Conservation (phyloP, 2,888 invertebrate genomes). For the Caenorhabditis auriculariae region DNA sequence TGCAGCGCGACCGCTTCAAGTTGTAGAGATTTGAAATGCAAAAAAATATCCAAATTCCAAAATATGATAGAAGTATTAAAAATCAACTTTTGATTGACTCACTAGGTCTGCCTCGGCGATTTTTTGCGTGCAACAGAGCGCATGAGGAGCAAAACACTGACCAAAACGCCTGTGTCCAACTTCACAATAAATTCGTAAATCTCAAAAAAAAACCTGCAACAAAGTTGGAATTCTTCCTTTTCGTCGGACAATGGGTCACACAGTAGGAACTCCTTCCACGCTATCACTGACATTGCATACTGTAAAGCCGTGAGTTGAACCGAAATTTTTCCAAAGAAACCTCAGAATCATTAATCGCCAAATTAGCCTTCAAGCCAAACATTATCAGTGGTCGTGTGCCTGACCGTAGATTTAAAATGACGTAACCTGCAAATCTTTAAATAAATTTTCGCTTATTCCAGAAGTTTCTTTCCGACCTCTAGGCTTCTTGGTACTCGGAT, state of each 20-base stretch:
- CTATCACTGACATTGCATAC: slow-evolving; percentile 34
- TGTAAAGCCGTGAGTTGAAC: slow-evolving; percentile 3
- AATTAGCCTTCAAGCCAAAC: slow-evolving; percentile 45
- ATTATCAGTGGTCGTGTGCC: slow-evolving; percentile 45
- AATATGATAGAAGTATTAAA: background rate
- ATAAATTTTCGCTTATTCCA: too few relatives aligned
- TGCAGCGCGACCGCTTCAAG: slow-evolving; percentile 11
- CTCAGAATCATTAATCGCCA: slow-evolving; percentile 38
- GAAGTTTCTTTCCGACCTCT: slow-evolving; percentile 25
- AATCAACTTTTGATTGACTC: too few relatives aligned
- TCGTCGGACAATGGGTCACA: slow-evolving; percentile 29
- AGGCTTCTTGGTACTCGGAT: slow-evolving; percentile 51
- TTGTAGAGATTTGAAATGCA: too few relatives aligned
- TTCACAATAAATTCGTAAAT: background rate
- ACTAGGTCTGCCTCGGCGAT: slow-evolving; percentile 30
- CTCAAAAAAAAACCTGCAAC: slow-evolving; percentile 8
- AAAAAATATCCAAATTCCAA: background rate
- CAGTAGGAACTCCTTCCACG: slow-evolving; percentile 41
- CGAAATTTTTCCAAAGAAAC: slow-evolving; percentile 1
- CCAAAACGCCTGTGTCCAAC: slow-evolving; percentile 32
- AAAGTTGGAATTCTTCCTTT: slow-evolving; percentile 34
- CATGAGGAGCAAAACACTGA: slow-evolving; percentile 42
- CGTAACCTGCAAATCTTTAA: slow-evolving; percentile 17
- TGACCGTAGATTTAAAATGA: slow-evolving; percentile 17
- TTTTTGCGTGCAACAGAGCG: slow-evolving; percentile 40